phyloP scores from a whole-genome alignment of 2,797 vertebrate genomes.

The Gouania willdenowi region DNA sequence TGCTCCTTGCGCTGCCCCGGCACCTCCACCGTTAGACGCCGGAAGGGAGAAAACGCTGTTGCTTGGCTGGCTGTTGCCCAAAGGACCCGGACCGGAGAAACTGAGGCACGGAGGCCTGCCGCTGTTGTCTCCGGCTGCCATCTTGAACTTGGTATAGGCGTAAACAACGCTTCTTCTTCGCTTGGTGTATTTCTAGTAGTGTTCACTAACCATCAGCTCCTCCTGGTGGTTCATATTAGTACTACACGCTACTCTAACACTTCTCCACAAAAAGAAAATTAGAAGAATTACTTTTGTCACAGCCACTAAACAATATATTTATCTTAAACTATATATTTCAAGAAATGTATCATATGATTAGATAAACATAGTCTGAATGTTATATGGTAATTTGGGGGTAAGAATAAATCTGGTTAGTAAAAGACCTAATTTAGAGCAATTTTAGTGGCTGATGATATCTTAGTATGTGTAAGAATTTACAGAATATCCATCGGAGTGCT shows the following conservation, averaged over 20 bases:
- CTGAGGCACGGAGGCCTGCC: slow-evolving; percentile 81
- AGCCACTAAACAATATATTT: no score
- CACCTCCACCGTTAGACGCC: slow-evolving; percentile 66
- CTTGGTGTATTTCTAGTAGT: slow-evolving; percentile 20
- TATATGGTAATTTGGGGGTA: no score
- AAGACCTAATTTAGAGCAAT: no score
- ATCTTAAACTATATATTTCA: no score
- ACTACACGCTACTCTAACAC: neutral
- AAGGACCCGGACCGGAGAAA: slow-evolving; percentile 71
- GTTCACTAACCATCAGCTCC: neutral
- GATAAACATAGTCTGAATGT: no score
- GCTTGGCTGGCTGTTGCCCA: slow-evolving; percentile 78
- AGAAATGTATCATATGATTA: no score
- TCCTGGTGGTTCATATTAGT: neutral
- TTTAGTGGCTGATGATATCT: no score
- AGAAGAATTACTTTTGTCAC: no score
- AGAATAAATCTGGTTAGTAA: no score
- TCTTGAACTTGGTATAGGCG: slow-evolving; percentile 74
- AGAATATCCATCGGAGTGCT: no score
- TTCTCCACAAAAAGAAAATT: no score
- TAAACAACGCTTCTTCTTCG: slow-evolving; percentile 63
- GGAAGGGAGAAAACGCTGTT: slow-evolving; percentile 76
- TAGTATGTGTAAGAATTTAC: no score
- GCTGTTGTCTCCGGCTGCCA: slow-evolving; percentile 86
- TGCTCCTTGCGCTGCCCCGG: slow-evolving; percentile 62